A percentile compares a stretch with the other conserved stretches of the same genome.
phyloP scores from a whole-genome alignment of 2,113 vertebrate genomes.

The Hymenochirus boettgeri region DNA sequence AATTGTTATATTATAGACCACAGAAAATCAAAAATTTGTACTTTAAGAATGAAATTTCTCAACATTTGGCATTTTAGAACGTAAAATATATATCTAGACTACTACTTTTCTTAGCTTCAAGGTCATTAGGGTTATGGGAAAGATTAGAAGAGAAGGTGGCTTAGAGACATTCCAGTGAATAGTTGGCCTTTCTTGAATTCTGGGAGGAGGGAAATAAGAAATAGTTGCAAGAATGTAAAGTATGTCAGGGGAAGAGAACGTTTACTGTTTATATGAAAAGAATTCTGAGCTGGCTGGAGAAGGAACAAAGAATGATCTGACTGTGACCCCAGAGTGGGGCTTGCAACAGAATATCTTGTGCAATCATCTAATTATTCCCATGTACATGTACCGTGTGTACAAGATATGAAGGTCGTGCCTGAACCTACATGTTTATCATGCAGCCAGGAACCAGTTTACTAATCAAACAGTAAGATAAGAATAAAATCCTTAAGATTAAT shows the following conservation, averaged over 20 bases:
- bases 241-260: constrained; percentile 40
- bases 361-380: neutral
- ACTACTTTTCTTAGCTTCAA: too few relatives aligned
- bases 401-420: neutral
- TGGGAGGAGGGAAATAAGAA: constrained; percentile 33
- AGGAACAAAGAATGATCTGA: constrained; percentile 41
- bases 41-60: too few relatives aligned
- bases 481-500: too few relatives aligned
- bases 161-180: constrained; percentile 31
- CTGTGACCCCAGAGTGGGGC: constrained; percentile 23
- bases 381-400: neutral
- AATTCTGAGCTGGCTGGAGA: constrained; percentile 34
- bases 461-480: too few relatives aligned
- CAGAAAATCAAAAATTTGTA: too few relatives aligned
- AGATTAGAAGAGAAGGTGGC: constrained; percentile 26
- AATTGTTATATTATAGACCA: too few relatives aligned
- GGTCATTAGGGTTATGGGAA: constrained; percentile 39
- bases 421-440: too few relatives aligned
- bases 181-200: constrained; percentile 31
- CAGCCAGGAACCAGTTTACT: too few relatives aligned
- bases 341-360: constrained; percentile 8
- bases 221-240: constrained; percentile 39
- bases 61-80: too few relatives aligned
- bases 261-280: constrained; percentile 43
- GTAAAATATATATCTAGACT: too few relatives aligned